Evolutionary conservation across 2,797 vertebrate species (phyloP).

Genomic region (Premnoplex brunnescens): DNA sequence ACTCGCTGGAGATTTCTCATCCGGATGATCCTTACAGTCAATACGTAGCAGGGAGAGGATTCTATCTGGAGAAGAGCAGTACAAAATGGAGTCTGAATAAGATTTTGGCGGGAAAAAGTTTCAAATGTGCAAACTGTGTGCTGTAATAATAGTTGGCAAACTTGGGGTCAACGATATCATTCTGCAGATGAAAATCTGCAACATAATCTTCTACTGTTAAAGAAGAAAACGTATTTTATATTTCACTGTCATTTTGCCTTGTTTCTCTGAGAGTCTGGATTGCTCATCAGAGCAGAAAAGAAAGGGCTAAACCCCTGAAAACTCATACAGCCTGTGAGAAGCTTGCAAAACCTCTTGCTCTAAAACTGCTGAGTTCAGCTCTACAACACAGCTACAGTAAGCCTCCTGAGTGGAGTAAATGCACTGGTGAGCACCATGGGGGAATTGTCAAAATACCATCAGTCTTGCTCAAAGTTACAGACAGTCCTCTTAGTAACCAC

Average conservation of each 20-base stretch:
- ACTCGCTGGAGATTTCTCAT: constrained; percentile 69
- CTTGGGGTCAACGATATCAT: neutral
- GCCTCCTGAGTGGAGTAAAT: neutral
- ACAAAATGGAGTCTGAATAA: neutral
- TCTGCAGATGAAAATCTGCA: neutral
- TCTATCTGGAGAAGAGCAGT: constrained; percentile 33
- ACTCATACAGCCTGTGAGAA: neutral
- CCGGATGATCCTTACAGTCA: constrained; percentile 77
- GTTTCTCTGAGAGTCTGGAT: neutral
- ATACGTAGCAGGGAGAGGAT: constrained; percentile 71
- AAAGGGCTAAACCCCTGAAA: neutral
- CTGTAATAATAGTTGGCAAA: neutral
- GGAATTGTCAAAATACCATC: neutral
- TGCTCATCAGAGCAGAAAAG: neutral
- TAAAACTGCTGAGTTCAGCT: neutral
- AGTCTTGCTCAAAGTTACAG: neutral
- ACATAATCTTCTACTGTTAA: neutral
- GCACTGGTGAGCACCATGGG: neutral
- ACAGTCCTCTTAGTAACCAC: neutral
- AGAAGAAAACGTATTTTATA: neutral
- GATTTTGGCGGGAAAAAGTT: neutral
- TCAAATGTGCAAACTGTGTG: neutral
- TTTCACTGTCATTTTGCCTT: neutral
- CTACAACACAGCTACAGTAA: neutral
- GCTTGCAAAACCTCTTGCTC: neutral